Evolutionary conservation across 2,797 vertebrate genomes (phyloP), one percentile per base, ranked within the genome.

Genomic region (Odontamblyopus rebecca): DNA sequence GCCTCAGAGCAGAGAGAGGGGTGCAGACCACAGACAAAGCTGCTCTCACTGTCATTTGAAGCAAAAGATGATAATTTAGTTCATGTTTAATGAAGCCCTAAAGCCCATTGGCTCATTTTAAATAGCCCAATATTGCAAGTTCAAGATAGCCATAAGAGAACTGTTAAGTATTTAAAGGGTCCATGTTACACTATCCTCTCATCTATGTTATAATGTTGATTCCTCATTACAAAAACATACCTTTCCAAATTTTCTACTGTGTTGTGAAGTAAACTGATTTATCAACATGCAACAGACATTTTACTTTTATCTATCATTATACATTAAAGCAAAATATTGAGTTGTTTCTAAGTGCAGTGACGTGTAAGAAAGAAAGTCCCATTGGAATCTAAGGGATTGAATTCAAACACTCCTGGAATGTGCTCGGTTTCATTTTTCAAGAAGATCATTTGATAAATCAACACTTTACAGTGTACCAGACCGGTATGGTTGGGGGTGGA

Each of bases 371-470:
- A 38, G 35, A 38, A 38, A 38, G 35, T 38, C 12, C 41, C 12
- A 15, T 4, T 44, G 12, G 13, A 4, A 44, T 44, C 41, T 44
- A 13, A 38, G 26, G 6, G 48, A 63, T 13, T 60, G 23, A 72
- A 54, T 56, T 61, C 27, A 56, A 53, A 63, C 23, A 63, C 56
- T 51, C 16, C 50, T 67, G 50, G 65, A 67, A 32, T 53, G 65
- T 54, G 48, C 32, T 65, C 15, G 53, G 23, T 50, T 61, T 75
- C 41, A 57, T 72, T 63, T 65, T 41, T 56, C 64, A 53, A 27
- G 11, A 53, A 69, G n/a, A 51, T 62, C 12, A 65, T 61, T 74
- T 79, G 64, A 50, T 44, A 56, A 54, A 29, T 48, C 56, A 56
- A 63, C 62, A 59, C 67, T 70, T 29, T 44, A 56, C 59, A 16